Conservation (phyloP, 2,888 invertebrate species). For the Dioctria rufipes region DNA sequence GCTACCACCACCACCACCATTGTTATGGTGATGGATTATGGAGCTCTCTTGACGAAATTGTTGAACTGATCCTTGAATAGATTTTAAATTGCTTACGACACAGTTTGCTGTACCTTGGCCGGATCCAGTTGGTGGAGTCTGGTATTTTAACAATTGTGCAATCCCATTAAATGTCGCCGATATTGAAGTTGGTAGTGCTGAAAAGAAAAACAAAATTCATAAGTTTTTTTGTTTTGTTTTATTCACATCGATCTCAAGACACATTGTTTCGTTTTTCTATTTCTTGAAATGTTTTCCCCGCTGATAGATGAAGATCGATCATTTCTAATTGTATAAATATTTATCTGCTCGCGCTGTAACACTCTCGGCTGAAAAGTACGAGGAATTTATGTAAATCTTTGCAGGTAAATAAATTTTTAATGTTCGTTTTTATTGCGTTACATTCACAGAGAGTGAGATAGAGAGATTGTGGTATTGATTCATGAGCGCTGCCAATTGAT, state of each 20-base stretch:
- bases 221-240: no score
- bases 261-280: background rate
- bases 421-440: background rate
- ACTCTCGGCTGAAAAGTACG: constrained; percentile 17
- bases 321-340: constrained; percentile 32
- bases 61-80: constrained; percentile 10
- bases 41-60: constrained; percentile 35
- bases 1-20: background rate
- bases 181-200: constrained; percentile 15
- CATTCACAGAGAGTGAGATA: background rate
- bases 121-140: background rate
- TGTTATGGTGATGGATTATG: background rate
- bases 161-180: constrained; percentile 31
- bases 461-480: constrained; percentile 41
- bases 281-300: constrained; percentile 32
- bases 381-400: constrained; percentile 17
- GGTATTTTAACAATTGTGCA: constrained; percentile 32
- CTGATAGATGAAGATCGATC: constrained; percentile 44
- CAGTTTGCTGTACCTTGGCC: background rate
- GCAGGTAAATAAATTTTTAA: constrained; percentile 51
- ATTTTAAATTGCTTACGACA: constrained; percentile 5
- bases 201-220: background rate
- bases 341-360: constrained; percentile 25
- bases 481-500: constrained; percentile 41
- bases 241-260: no score